Evolutionary conservation across 2,113 vertebrate genomes (phyloP), one percentile per base, ranked within the genome.

Genomic region (Spilogale gracilis): DNA sequence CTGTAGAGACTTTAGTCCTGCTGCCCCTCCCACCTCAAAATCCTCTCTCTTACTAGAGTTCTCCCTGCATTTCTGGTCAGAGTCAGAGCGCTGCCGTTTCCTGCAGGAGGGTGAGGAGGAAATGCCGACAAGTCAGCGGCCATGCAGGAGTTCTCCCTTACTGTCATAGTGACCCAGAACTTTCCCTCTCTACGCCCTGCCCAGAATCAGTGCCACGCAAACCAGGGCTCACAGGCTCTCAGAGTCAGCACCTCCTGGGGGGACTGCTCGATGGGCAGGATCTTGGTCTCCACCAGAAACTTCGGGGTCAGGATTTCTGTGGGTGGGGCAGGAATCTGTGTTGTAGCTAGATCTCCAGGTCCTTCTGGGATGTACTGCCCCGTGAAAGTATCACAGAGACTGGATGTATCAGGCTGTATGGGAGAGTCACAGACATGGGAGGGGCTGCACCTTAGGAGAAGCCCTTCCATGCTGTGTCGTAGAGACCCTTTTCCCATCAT

Each of bases 151-250:
- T 50, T 67, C 21, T 60, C 25, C 14, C 30, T 50, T 23, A 18
- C 65, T 50, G 60, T 48, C 45, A 25, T 38, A 8, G 1, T 30
- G 52, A 25, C 54, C 63, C 23, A 6, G 30, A 48, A 2, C 48
- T 45, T 71, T 61, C 25, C 20, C 38, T 86, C 21, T 1, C 43
- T 32, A 18, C 0, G 16, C 32, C 0, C 0, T 3, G 5, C 48
- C 48, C 61, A 23, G 14, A 18, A 2, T 67, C 32, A 14, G 4
- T 7, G 45, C 38, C 30, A 0, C 32, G 7, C 20, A 61, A 52
- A 90, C 2, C 3, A 0, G 6, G 20, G 25, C 9, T 58, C 61
- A 30, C 10, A 17, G 1, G 11, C 10, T 2, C 30, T 6, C 50
- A 18, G 12, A 5, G 6, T 56, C 67, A 20, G 25, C 7, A 7